Base-by-base conservation (phyloP, 2,888 invertebrate species). In the Tetramorium bicarinatum region DNA sequence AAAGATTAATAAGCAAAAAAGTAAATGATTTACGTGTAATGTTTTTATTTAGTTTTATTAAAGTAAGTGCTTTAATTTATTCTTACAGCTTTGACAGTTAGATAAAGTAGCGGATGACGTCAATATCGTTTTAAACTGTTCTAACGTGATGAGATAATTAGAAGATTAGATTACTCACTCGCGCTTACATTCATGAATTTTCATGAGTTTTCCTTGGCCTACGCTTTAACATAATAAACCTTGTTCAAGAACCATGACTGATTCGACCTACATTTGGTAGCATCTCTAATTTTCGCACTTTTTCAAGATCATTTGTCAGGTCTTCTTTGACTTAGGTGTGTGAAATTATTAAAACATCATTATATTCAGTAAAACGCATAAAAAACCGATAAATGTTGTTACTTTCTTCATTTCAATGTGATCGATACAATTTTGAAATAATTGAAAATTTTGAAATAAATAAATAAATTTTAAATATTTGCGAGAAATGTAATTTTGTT, bases 81-180 rank as follows among this genome's bases (percentile, higher is more conserved):
- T 41, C 18, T 76, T 29, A 69, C n/a, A 44, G 0, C 34, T 59
- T 25, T 18, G 47, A 47, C 34, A 79, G 25, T 18, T 34, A 13
- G 47, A 44, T 38, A 47, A 59, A 71, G 11, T n/a, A 67, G 41
- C 29, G 18, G 7, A 38, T 81, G 62, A 75, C 77, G 87, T 82
- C 71, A 80, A 11, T 34, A 6, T 13, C 83, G 52, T 79, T 82
- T 79, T 15, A 52, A 38, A 61, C 49, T 59, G 59, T 44, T 74
- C 21, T 18, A 66, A 79, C 61, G 11, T 69, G 83, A 69, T 76
- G 87, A 87, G 74, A 71, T 82, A 84, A 87, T 83, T 75, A 79
- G 59, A 38, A 62, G 85, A 82, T 85, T 87, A 82, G 64, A 80
- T 84, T 76, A 84, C 34, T 71, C 21, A 59, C 44, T 74, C 44